These are phyloP conservation scores for Opisthocomus hoazin DNA, from an alignment of 2,113 vertebrate species.

Conservation along the genomic window DNA sequence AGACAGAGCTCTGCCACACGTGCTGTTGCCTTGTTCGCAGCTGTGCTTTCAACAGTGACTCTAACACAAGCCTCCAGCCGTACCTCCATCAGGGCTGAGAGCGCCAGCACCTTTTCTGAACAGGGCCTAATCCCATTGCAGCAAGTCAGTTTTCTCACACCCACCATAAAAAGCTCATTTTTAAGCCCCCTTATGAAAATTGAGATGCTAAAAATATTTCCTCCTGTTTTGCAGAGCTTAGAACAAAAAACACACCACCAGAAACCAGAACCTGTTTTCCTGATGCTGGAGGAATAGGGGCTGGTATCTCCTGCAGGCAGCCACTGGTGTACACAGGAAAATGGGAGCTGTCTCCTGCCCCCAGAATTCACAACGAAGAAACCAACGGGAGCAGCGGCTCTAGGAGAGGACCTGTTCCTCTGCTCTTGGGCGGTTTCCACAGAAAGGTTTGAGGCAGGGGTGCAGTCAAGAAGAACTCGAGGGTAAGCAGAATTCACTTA, in stretches of 20 bases:
- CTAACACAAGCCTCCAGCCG: not conserved
- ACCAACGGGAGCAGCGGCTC: not conserved
- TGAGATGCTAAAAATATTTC: not conserved
- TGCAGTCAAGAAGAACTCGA: not conserved
- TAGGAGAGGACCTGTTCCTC: not conserved
- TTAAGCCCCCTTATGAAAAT: not conserved
- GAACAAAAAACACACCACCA: too few species aligned
- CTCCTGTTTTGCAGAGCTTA: not conserved
- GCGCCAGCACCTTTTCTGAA: not conserved
- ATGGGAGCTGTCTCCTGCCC: not conserved
- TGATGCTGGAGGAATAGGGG: not conserved
- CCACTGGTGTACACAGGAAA: not conserved
- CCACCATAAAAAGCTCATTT: not conserved
- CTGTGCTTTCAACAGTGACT: not conserved
- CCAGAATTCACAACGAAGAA: not conserved
- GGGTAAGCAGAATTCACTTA: not conserved
- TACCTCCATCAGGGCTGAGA: not conserved
- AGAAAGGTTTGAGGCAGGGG: not conserved
- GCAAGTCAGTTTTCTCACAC: not conserved
- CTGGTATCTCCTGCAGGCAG: not conserved
- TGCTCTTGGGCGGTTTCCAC: not conserved
- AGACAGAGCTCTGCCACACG: accelerated
- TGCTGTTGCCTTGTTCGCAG: not conserved
- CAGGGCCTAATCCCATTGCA: not conserved
- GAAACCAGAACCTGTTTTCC: not conserved